Conservation (phyloP, 2,797 vertebrate genomes). For the Coranthus polyacanthus region DNA sequence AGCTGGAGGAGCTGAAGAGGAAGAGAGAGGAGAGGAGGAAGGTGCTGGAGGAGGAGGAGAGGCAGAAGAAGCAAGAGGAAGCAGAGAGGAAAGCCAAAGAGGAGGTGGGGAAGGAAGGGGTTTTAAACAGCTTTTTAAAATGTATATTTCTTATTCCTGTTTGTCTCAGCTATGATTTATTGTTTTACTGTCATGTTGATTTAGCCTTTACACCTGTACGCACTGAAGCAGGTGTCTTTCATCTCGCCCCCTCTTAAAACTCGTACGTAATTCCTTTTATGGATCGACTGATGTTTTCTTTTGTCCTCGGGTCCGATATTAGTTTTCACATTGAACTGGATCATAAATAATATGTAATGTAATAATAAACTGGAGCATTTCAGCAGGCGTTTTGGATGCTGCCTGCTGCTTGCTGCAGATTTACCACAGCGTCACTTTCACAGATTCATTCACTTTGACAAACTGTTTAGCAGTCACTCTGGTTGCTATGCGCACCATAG, state of each 20-base stretch:
- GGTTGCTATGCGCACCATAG: too few species aligned
- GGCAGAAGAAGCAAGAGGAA: slow-evolving; percentile 92
- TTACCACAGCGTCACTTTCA: too few species aligned
- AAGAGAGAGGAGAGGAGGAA: slow-evolving; percentile 94
- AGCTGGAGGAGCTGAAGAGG: slow-evolving; percentile 95
- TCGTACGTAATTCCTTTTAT: too few species aligned
- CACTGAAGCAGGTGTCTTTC: slow-evolving; percentile 30
- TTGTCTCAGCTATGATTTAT: background rate
- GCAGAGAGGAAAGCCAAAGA: slow-evolving; percentile 90
- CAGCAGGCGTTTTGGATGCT: too few species aligned
- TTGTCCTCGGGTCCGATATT: too few species aligned
- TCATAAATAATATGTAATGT: too few species aligned
- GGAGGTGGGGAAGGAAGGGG: slow-evolving; percentile 86
- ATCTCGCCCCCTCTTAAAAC: slow-evolving; percentile 24
- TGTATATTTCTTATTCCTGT: background rate
- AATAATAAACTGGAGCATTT: too few species aligned
- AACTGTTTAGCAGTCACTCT: too few species aligned
- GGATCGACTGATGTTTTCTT: too few species aligned
- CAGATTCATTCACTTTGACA: too few species aligned
- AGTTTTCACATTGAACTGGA: too few species aligned
- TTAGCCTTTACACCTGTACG: slow-evolving; percentile 34
- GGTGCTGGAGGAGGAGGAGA: slow-evolving; percentile 95
- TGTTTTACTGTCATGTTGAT: slow-evolving; percentile 16
- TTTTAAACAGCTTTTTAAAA: background rate
- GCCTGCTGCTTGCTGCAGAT: too few species aligned